These are phyloP conservation scores for Etheostoma nigrum DNA, from an alignment of 2,797 vertebrate genomes.

Conservation along the genomic window DNA sequence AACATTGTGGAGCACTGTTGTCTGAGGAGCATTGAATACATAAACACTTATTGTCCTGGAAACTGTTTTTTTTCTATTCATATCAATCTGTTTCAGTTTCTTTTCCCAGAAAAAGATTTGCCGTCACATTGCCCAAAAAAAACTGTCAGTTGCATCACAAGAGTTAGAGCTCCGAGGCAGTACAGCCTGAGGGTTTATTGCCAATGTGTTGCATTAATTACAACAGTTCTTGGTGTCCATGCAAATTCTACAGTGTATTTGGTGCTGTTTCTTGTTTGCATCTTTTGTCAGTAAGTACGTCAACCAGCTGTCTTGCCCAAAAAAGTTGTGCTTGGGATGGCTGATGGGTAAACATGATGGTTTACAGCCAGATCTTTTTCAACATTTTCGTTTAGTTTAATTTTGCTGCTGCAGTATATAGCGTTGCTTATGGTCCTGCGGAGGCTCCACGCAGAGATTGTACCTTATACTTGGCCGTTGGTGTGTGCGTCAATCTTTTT, in stretches of 20 bases:
- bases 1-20: background rate
- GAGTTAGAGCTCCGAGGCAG: slow-evolving; percentile 66
- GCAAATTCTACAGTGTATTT: slow-evolving; percentile 43
- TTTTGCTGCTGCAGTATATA: background rate
- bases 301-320: slow-evolving; percentile 5
- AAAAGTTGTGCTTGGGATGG: background rate
- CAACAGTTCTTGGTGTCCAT: slow-evolving; percentile 69
- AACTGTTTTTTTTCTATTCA: slow-evolving; percentile 41
- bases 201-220: slow-evolving; percentile 74
- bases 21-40: slow-evolving; percentile 30
- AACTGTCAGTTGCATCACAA: slow-evolving; percentile 77
- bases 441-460: too few species aligned
- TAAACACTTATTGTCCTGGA: slow-evolving; percentile 22
- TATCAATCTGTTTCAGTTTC: slow-evolving; percentile 49
- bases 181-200: slow-evolving; percentile 61
- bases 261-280: slow-evolving; percentile 29
- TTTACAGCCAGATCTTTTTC: background rate
- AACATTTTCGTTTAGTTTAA: background rate
- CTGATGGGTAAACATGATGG: background rate
- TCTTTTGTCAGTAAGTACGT: slow-evolving; percentile 44
- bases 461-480: too few species aligned
- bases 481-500: too few species aligned
- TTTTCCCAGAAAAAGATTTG: slow-evolving; percentile 50
- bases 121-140: slow-evolving; percentile 69
- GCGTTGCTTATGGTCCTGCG: background rate